These are phyloP conservation scores for Vannuccia rotundouncinata DNA, from an alignment of 2,888 invertebrate genomes.

Conservation along the genomic window DNA sequence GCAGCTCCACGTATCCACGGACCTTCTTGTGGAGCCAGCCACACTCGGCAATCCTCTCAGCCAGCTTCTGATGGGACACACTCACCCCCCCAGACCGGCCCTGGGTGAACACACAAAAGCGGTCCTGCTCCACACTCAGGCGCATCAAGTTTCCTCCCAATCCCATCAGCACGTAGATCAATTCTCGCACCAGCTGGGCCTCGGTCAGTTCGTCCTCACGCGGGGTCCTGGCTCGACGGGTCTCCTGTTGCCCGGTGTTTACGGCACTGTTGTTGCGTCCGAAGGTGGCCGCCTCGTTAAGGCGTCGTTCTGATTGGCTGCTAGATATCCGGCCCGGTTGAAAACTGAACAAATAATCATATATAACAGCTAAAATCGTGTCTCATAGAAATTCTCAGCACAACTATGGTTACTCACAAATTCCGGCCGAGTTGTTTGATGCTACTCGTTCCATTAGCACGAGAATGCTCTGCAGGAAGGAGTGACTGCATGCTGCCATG, in stretches of 20 bases:
- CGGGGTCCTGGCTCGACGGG: background rate
- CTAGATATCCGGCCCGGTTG: background rate
- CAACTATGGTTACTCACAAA: background rate
- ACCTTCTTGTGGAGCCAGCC: constrained; percentile 78
- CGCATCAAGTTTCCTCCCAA: background rate
- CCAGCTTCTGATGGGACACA: constrained; percentile 63
- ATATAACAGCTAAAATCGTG: no score
- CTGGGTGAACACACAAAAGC: no score
- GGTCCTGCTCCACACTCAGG: background rate
- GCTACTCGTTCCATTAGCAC: background rate
- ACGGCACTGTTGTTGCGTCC: background rate
- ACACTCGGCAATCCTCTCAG: constrained; percentile 72
- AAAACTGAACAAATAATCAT: no score
- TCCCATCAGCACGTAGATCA: background rate
- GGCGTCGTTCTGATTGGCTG: background rate
- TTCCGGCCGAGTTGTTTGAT: background rate
- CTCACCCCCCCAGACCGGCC: constrained; percentile 51
- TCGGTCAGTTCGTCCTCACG: background rate
- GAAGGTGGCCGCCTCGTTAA: background rate
- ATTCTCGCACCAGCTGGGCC: background rate
- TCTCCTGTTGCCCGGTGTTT: background rate
- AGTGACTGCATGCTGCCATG: background rate
- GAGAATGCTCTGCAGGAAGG: background rate
- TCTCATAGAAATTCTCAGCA: no score
- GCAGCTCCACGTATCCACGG: constrained; percentile 70